phyloP scores from a whole-genome alignment of 1,140 invertebrate species.

The Mycetomoellerius zeteki region DNA sequence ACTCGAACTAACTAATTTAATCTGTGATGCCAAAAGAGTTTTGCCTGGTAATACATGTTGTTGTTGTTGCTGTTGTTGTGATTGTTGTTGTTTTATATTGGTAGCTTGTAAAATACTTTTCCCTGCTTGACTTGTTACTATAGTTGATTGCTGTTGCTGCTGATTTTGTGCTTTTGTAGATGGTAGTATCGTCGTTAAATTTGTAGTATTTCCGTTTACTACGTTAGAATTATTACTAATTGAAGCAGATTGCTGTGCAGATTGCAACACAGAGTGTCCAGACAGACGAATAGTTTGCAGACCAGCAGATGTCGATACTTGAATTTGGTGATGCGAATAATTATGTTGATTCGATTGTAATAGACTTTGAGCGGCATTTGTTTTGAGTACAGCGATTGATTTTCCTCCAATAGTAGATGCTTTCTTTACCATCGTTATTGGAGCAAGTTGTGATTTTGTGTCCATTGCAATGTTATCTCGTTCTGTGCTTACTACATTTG shows the following conservation, averaged over 20 bases:
- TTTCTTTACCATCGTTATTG: slow-evolving; percentile 75
- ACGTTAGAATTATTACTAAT: slow-evolving; percentile 67
- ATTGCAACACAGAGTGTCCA: slow-evolving; percentile 86
- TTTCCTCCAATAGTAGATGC: slow-evolving; percentile 80
- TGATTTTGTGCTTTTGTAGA: slow-evolving; percentile 80
- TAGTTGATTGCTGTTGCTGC: slow-evolving; percentile 75
- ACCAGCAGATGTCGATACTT: slow-evolving; percentile 86
- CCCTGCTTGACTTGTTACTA: slow-evolving; percentile 83
- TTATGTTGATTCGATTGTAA: slow-evolving; percentile 85
- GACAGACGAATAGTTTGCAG: slow-evolving; percentile 87
- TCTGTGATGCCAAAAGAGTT: slow-evolving; percentile 84
- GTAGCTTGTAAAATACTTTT: slow-evolving; percentile 84
- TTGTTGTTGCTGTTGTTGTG: slow-evolving; percentile 76
- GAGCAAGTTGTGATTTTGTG: slow-evolving; percentile 61
- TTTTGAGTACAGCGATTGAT: slow-evolving; percentile 84
- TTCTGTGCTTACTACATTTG: slow-evolving; percentile 49
- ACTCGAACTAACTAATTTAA: slow-evolving; percentile 85
- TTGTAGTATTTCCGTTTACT: slow-evolving; percentile 74
- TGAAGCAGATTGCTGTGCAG: slow-evolving; percentile 79
- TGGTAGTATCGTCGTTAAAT: slow-evolving; percentile 82
- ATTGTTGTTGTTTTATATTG: slow-evolving; percentile 83
- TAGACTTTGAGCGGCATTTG: slow-evolving; percentile 82
- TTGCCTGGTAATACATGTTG: slow-evolving; percentile 84
- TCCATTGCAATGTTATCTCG: slow-evolving; percentile 63
- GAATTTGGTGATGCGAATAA: slow-evolving; percentile 86